A percentile compares a stretch with the other conserved stretches of the same genome.
Conservation (phyloP, 2,113 vertebrate species). For the Myotis davidii region DNA sequence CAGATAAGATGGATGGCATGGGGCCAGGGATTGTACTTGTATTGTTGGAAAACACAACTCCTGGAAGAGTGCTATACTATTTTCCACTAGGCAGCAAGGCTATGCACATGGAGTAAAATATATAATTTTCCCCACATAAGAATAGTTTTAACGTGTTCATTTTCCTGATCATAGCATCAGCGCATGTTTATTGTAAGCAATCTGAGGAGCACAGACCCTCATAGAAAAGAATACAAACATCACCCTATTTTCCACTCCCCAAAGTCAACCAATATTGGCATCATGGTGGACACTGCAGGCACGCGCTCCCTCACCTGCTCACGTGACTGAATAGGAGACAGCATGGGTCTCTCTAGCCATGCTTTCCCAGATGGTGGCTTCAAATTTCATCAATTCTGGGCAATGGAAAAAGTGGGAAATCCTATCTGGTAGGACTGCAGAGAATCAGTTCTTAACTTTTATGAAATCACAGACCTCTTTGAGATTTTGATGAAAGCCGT, state of each 20-base stretch:
- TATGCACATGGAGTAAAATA: not conserved
- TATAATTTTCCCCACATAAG: not conserved
- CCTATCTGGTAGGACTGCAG: not conserved
- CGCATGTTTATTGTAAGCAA: not conserved
- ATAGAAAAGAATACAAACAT: not conserved
- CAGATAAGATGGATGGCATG: not conserved
- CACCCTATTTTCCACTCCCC: not conserved
- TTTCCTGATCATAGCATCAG: not conserved
- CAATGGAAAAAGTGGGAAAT: not conserved
- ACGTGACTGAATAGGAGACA: not conserved
- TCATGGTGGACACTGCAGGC: not conserved
- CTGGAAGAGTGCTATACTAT: not conserved
- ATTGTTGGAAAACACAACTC: not conserved
- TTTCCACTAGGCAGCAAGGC: not conserved
- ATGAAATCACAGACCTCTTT: conserved; percentile 18
- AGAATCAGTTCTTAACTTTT: not conserved
- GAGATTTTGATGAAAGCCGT: conserved; percentile 47
- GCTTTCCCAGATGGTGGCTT: not conserved
- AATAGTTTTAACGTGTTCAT: not conserved
- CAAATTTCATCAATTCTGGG: conserved; percentile 14
- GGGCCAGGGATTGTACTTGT: not conserved
- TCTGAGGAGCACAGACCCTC: not conserved
- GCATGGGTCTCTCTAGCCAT: not conserved
- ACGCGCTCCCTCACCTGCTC: fast-evolving
- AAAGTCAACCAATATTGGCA: too few species aligned